phyloP scores from a whole-genome alignment of 2,888 invertebrate genomes.

The Dicyrtomina minuta region DNA sequence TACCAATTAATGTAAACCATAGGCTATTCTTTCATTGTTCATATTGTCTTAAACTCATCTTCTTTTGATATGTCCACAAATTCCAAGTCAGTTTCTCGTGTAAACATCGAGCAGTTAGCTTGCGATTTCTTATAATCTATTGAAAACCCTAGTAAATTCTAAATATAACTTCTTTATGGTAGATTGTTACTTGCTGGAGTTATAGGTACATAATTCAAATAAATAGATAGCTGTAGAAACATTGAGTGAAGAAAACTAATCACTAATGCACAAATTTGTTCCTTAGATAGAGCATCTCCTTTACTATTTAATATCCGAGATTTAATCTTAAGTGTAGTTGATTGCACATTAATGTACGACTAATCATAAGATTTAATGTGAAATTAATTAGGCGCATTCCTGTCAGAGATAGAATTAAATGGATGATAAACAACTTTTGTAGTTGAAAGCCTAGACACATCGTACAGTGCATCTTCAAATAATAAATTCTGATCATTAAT shows the following conservation, averaged over 20 bases:
- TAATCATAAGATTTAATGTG: slow-evolving; percentile 31
- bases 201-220: no score
- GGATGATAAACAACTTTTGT: no score
- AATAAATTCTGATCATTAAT: no score
- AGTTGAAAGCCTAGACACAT: no score
- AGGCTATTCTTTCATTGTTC: slow-evolving; percentile 11
- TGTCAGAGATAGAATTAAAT: slow-evolving; percentile 31
- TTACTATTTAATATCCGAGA: no score
- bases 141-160: no score
- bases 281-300: slow-evolving; percentile 16
- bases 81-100: slow-evolving; percentile 29
- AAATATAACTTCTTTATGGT: no score
- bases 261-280: slow-evolving; percentile 17
- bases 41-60: slow-evolving; percentile 24
- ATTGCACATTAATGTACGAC: slow-evolving; percentile 31
- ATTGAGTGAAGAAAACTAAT: slow-evolving; percentile 34
- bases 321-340: slow-evolving; percentile 28
- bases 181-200: no score
- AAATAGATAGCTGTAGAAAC: slow-evolving; percentile 22
- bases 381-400: slow-evolving; percentile 30
- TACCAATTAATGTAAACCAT: slow-evolving; percentile 33
- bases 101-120: slow-evolving; percentile 30
- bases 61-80: no score
- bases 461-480: no score
- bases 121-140: slow-evolving; percentile 24